phyloP scores from a whole-genome alignment of 2,113 vertebrate genomes.

The Hydrochoerus hydrochaeris region DNA sequence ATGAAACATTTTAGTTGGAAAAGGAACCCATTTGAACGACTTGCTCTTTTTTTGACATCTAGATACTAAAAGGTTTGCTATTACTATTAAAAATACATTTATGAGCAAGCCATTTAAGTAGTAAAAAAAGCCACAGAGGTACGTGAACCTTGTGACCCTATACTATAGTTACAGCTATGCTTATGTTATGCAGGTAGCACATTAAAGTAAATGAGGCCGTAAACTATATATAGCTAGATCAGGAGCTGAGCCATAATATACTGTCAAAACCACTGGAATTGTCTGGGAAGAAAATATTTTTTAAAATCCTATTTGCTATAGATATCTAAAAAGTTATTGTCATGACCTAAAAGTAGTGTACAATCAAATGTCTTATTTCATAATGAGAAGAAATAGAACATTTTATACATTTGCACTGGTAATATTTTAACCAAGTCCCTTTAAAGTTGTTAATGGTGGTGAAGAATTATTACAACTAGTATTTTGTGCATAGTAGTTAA shows the following conservation, averaged over 20 bases:
- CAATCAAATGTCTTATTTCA: constrained; percentile 47
- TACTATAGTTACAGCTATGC: constrained; percentile 85
- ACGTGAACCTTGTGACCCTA: constrained; percentile 82
- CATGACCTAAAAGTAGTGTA: background rate
- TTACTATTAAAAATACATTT: constrained; percentile 87
- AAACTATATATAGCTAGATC: constrained; percentile 86
- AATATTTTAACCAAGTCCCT: constrained; percentile 85
- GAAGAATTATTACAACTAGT: constrained; percentile 82
- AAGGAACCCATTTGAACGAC: constrained; percentile 84
- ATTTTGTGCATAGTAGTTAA: constrained; percentile 82
- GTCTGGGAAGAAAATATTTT: constrained; percentile 48
- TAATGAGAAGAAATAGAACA: constrained; percentile 75
- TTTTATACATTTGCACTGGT: constrained; percentile 66
- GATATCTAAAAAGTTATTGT: constrained; percentile 67
- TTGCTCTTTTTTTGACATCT: constrained; percentile 82
- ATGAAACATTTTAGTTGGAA: constrained; percentile 79
- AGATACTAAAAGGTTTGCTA: constrained; percentile 85
- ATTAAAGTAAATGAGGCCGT: constrained; percentile 89
- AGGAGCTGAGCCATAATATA: constrained; percentile 82
- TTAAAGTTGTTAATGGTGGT: constrained; percentile 85
- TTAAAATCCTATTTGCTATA: constrained; percentile 71
- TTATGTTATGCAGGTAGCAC: constrained; percentile 88
- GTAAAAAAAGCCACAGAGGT: constrained; percentile 81
- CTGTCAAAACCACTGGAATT: constrained; percentile 82
- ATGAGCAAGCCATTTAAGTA: constrained; percentile 86